Percentiles rank a stretch among this genome's conserved stretches.
phyloP scores from a whole-genome alignment of 2,888 invertebrate genomes.

The Polietes domitor region DNA sequence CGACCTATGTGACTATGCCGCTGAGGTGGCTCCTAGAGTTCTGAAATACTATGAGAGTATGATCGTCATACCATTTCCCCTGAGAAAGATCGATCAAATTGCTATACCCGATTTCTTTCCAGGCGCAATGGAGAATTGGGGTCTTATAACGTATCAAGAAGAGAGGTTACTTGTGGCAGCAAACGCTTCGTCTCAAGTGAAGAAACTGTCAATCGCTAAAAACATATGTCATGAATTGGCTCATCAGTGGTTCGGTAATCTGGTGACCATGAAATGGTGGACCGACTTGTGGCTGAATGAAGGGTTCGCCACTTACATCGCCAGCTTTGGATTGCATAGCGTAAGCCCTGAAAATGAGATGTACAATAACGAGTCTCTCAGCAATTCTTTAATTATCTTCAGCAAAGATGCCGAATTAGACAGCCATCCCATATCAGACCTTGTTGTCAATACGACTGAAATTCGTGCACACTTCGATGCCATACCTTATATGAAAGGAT shows the following conservation, averaged over 20 bases:
- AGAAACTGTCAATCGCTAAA: too few relatives aligned
- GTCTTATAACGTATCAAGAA: constrained; percentile 91
- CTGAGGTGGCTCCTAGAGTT: not conserved
- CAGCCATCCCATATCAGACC: constrained; percentile 92
- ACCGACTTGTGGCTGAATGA: constrained; percentile 90
- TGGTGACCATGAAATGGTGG: constrained; percentile 93
- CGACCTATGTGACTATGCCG: not conserved
- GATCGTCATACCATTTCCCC: constrained; percentile 85
- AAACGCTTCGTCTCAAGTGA: constrained; percentile 84
- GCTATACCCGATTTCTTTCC: constrained; percentile 88
- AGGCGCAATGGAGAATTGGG: constrained; percentile 88
- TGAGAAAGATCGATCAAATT: constrained; percentile 87
- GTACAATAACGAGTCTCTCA: constrained; percentile 89
- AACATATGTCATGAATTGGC: constrained; percentile 87
- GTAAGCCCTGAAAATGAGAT: constrained; percentile 86
- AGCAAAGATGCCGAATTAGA: constrained; percentile 90
- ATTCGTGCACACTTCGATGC: constrained; percentile 93
- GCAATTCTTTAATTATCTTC: too few relatives aligned
- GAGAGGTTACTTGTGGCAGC: constrained; percentile 87
- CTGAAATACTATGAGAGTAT: too few relatives aligned
- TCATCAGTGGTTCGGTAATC: constrained; percentile 91
- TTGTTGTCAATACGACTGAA: constrained; percentile 93
- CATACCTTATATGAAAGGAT: constrained; percentile 95
- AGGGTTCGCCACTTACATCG: constrained; percentile 89
- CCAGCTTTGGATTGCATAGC: constrained; percentile 81